Base-by-base conservation (phyloP, 2,113 vertebrate genomes). In the Taurulus bubalis region DNA sequence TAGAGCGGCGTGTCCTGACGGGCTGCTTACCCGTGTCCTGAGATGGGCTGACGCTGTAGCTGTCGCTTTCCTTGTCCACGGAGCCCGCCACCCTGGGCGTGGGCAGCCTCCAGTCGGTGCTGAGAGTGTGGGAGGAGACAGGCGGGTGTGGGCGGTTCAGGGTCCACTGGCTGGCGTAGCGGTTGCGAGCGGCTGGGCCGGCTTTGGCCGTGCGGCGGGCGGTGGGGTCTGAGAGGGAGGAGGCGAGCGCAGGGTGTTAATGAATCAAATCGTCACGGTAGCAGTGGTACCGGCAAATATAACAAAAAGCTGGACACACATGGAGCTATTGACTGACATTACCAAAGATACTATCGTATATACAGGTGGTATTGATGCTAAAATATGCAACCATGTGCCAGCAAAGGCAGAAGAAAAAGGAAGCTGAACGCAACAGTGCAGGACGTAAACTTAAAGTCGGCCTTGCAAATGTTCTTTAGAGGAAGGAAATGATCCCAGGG, bases 151-250 rank as follows among this genome's bases (percentile, higher is more conserved):
- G 98, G 70, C 98, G 96, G 93, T 99, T 99, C 79, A 99, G 95
- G 8, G 98, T 99, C 98, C 98, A 99, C 92, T 99, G 98, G 91
- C 98, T 99, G 75, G 98, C 98, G 0, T 99, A 99, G 79, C 98
- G 96, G 93, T 97, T 99, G 75, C 98, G 96, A 0, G 97, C 94
- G 0, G 97, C 96, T 5, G 98, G 97, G 10, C 97, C 98, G 0
- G 97, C 96, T 92, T 99, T 99, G 73, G 97, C 97, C 0, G 95
- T 98, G 83, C 97, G 97, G 74, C 98, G 96, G 30, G 98, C 97
- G 30, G 98, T 99, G 4, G 98, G 98, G 90, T 99, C 98, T 99
- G 94, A 53, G 45, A 42, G 45, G 0, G 16, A 64, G 45, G 7
- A 53, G 32, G 42, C 58, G 16, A 79, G 53, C 0, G 1, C 2